Conservation (phyloP, 2,797 vertebrate species). For the Acipenser ruthenus region DNA sequence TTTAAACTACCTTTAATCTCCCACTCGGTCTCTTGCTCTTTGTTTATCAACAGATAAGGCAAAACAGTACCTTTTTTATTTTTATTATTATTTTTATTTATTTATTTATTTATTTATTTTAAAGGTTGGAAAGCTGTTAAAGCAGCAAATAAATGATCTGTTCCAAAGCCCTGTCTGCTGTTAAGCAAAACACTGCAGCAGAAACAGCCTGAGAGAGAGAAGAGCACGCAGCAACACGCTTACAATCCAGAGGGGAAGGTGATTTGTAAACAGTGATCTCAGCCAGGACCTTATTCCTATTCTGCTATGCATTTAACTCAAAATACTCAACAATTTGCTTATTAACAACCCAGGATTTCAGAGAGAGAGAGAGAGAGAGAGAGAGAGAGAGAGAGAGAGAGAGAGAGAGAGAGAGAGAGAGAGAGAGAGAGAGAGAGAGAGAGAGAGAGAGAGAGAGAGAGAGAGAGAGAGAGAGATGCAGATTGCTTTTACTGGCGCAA, state of each 20-base stretch:
- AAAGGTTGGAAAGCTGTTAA: background rate
- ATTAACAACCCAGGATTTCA: no score
- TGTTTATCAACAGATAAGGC: slow-evolving; percentile 27
- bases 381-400: no score
- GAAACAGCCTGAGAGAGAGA: slow-evolving; percentile 1
- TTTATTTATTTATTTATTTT: no score
- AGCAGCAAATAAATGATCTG: background rate
- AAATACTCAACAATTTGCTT: no score
- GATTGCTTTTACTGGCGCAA: no score
- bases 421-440: no score
- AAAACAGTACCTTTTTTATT: background rate
- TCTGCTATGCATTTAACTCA: no score
- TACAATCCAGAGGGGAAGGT: slow-evolving; percentile 12
- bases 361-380: no score
- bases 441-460: no score
- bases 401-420: no score
- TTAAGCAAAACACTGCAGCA: slow-evolving; percentile 20
- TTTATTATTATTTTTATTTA: no score
- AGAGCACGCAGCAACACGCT: slow-evolving; percentile 21
- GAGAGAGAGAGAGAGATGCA: no score
- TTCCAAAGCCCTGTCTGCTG: slow-evolving; percentile 12
- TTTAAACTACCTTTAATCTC: slow-evolving; percentile 42
- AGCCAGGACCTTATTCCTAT: slow-evolving; percentile 3
- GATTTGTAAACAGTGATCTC: slow-evolving; percentile 17
- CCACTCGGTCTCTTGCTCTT: slow-evolving; percentile 15